A percentile compares a stretch with the other conserved stretches of the same genome.
These are phyloP conservation scores for Sipha flava DNA, from an alignment of 1,140 invertebrate species.

Conservation along the genomic window DNA sequence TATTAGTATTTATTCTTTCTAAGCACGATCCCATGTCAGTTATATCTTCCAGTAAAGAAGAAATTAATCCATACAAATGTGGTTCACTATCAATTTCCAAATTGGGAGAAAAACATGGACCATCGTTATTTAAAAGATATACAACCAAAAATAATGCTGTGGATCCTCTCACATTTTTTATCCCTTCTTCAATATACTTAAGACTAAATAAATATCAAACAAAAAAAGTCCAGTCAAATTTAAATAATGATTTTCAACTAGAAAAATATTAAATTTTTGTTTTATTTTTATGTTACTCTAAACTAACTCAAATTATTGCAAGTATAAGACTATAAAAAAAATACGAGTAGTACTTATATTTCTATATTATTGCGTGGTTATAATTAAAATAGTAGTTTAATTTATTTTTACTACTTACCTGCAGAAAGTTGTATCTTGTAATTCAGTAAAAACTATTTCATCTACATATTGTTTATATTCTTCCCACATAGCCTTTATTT, in stretches of 20 bases:
- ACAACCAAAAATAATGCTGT: background rate
- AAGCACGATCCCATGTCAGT: background rate
- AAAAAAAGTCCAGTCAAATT: no score
- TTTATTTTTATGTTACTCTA: no score
- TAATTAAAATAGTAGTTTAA: background rate
- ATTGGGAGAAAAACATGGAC: background rate
- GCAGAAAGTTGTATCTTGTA: constrained; percentile 49
- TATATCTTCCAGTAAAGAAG: background rate
- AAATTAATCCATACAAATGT: background rate
- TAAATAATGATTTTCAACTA: no score
- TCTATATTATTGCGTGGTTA: no score
- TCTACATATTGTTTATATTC: constrained; percentile 57
- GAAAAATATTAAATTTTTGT: no score
- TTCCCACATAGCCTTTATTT: constrained; percentile 48
- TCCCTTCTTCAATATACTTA: background rate
- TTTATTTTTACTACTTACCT: constrained; percentile 39
- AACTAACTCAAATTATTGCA: no score
- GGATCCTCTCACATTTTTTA: background rate
- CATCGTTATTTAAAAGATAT: background rate
- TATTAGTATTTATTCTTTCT: background rate
- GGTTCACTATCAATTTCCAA: background rate
- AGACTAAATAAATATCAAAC: background rate
- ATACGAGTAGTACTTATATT: no score
- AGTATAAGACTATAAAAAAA: no score
- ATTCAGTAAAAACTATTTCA: constrained; percentile 51